Evolutionary conservation across 2,113 vertebrate species (phyloP).

Genomic region (Helogale parvula): DNA sequence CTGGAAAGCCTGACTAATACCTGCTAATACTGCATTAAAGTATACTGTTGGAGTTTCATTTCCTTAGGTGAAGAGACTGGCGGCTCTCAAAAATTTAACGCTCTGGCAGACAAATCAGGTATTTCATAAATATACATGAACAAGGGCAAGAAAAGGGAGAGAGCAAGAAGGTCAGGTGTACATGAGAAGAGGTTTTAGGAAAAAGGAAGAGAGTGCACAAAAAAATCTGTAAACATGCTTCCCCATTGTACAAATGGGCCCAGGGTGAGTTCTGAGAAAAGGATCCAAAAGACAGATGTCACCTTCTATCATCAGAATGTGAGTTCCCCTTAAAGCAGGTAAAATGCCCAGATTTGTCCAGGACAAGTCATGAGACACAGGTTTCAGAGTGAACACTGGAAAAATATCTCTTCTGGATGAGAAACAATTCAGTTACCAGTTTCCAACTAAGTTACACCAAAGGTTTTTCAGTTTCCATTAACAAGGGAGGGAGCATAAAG

Average conservation of each 20-base stretch:
- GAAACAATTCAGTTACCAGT: background rate
- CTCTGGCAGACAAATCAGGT: background rate
- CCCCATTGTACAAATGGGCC: background rate
- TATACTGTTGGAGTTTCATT: background rate
- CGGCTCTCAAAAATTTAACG: constrained; percentile 8
- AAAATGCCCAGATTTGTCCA: background rate
- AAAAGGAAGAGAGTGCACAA: background rate
- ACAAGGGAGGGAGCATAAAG: background rate
- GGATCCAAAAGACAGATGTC: background rate
- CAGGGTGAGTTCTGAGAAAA: background rate
- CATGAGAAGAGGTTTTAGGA: background rate
- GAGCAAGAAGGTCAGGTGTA: background rate
- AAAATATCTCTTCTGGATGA: background rate
- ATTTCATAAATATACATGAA: background rate
- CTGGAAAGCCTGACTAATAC: background rate
- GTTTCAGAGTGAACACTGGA: background rate
- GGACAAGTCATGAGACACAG: background rate
- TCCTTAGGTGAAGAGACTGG: background rate
- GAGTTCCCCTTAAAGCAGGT: background rate
- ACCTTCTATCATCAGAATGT: background rate
- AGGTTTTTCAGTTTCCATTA: background rate
- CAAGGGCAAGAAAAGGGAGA: background rate
- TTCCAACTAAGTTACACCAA: background rate
- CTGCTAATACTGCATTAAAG: background rate
- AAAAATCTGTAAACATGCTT: background rate